Base-by-base conservation (phyloP, 2,113 vertebrate genomes). In the Ptychochromis oligacanthus region DNA sequence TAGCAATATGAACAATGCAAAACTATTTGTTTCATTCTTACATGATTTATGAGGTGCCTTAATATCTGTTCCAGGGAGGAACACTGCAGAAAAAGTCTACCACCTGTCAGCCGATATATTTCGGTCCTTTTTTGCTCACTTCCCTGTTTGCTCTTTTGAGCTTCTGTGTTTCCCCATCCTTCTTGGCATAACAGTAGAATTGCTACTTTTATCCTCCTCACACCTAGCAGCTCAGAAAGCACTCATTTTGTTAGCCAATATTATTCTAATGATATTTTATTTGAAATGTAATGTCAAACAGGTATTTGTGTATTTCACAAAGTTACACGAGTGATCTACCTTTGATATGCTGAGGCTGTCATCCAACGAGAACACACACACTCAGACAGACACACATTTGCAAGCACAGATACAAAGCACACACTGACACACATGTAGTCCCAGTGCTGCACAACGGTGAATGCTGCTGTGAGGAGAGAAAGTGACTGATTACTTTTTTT, bases 121-220 rank as follows among this genome's bases (percentile, higher is more conserved):
- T 83, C 43, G 72, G 75, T 36, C 59, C 65, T 31, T 38, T n/a
- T 83, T 79, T 55, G 65, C 80, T 87, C 61, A 58, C 67, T 81
- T 86, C 38, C 36, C n/a, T 72, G 43, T 84, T 78, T 54, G 22
- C 81, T 87, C 56, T 38, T 85, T 81, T 82, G 84, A 82, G 85
- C 64, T 60, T 89, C 59, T 79, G 72, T 80, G 77, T 87, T 91
- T 87, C 55, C 81, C 80, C 84, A 77, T 80, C 85, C 75, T 82
- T 75, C 75, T 38, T 28, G 79, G 83, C 82, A 85, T 20, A 83
- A 86, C 43, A 87, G 79, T 85, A 82, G 40, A 67, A 81, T 79
- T 84, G 60, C 40, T 86, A 60, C 84, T 90, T 94, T 92, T 78
- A 90, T 93, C 84, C 85, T 93, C 84, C 85, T 86, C 76, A 26